Base-by-base conservation (phyloP, 1,140 invertebrate genomes). In the Atopsyche davidsoni region DNA sequence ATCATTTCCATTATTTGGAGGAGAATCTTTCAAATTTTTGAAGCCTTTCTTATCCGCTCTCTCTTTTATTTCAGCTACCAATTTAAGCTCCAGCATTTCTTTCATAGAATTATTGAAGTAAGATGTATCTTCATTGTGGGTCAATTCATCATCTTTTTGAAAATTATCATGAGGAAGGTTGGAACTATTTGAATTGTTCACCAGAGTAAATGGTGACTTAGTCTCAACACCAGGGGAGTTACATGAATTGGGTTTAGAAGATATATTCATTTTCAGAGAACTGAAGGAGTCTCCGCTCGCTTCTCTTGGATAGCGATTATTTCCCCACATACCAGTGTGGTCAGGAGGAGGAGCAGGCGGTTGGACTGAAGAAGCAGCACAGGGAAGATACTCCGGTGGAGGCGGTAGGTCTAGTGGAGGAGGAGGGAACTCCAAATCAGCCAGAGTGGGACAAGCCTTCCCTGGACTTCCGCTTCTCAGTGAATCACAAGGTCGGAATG, bases 391-490 rank as follows among this genome's bases (percentile, higher is more conserved):
- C 52, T 79, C 78, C 0, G 83, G 80, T 1, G 85, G 85, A 19
- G 85, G 85, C 1, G 85, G 85, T n/a, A 87, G 65, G 63, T 87
- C 79, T 0, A 81, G 76, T 1, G 89, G 88, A 1, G 88, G 87
- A 4, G 89, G 89, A 2, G 86, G 86, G 69, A 91, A 91, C 62
- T 92, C 89, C 2, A 91, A 67, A 66, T 92, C 87, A 3, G 87
- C 86, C 28, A 87, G 64, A 9, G 75, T 79, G 11, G 81, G 76
- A 57, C 83, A 74, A 25, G 79, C 64, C 64, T 73, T 61, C 53
- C 63, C 65, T 14, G 72, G 76, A 63, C 75, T 76, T 36, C 75
- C 54, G 62, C 64, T 41, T 52, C 62, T 51, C 57, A 46, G 39
- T 32, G 28, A 41, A 45, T 51, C 43, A 25, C 34, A 53, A 6